Evolutionary conservation across 1,140 invertebrate genomes (phyloP).

Genomic region (Oreohelix idahoensis): DNA sequence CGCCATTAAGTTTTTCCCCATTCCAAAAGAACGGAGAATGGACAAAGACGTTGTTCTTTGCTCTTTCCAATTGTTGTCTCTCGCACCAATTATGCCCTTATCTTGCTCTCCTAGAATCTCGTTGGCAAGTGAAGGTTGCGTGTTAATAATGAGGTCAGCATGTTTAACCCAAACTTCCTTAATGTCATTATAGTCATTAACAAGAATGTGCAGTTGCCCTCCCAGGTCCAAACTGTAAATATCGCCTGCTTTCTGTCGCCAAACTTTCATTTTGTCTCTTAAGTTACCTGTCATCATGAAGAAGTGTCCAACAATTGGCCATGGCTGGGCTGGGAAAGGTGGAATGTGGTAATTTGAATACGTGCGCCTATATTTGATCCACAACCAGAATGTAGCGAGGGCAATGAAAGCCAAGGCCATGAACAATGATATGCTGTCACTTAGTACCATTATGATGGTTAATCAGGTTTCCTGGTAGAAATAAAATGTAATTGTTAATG

Average conservation of each 20-base stretch:
- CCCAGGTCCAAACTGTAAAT: conserved; percentile 1
- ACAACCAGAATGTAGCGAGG: neutral
- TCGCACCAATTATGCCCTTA: neutral
- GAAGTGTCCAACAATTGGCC: conserved; percentile 3
- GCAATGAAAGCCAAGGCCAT: neutral
- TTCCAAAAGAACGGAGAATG: conserved; percentile 20
- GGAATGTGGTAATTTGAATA: neutral
- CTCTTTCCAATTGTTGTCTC: conserved; percentile 21
- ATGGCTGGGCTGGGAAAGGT: neutral
- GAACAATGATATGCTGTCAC: neutral
- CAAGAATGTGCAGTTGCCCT: neutral
- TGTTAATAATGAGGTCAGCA: neutral
- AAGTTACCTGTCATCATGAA: neutral
- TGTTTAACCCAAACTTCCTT: neutral
- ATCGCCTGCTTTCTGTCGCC: conserved; percentile 7
- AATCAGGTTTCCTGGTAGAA: no score
- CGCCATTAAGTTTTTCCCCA: conserved; percentile 19
- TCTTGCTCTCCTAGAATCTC: neutral
- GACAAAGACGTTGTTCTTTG: conserved; percentile 5
- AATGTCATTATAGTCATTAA: neutral
- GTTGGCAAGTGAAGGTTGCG: neutral
- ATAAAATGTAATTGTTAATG: no score
- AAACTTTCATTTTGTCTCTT: neutral
- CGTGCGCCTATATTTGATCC: neutral
- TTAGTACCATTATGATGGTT: neutral